Evolutionary conservation across 2,888 invertebrate species (phyloP).

Genomic region (Isoperla grammatica): DNA sequence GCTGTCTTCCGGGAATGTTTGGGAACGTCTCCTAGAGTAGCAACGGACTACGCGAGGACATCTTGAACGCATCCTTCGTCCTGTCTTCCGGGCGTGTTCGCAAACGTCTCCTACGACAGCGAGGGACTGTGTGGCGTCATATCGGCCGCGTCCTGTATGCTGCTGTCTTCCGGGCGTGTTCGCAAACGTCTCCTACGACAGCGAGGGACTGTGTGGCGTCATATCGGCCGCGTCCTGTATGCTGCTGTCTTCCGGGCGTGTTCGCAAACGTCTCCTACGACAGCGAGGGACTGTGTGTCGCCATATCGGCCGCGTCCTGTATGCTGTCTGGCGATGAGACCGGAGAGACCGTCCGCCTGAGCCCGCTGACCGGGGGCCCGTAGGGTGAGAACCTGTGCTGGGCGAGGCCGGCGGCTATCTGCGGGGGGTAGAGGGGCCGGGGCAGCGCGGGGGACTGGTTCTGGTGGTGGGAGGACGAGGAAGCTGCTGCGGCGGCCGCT

Average conservation of each 20-base stretch:
- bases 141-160: conserved; percentile 49
- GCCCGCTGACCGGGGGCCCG: conserved; percentile 35
- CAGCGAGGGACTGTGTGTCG: conserved; percentile 36
- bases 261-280: conserved; percentile 23
- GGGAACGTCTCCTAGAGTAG: no score
- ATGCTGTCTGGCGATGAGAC: conserved; percentile 58
- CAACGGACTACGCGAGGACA: no score
- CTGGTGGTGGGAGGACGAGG: conserved; percentile 19
- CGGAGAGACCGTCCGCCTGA: conserved; percentile 40
- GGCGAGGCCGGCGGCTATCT: conserved; percentile 32
- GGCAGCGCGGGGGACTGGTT: conserved; percentile 31
- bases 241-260: no score
- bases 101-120: conserved; percentile 20
- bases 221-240: conserved; percentile 47
- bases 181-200: conserved; percentile 21
- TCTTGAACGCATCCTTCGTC: no score
- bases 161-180: no score
- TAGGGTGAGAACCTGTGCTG: conserved; percentile 46
- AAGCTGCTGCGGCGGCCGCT: conserved; percentile 44
- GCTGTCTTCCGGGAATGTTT: no score
- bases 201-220: conserved; percentile 36
- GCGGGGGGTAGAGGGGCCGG: conserved; percentile 32
- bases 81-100: no score
- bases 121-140: conserved; percentile 36
- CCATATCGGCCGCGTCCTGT: conserved; percentile 46